These are phyloP conservation scores for Phlogophora meticulosa DNA, from an alignment of 2,888 invertebrate species.

Conservation along the genomic window DNA sequence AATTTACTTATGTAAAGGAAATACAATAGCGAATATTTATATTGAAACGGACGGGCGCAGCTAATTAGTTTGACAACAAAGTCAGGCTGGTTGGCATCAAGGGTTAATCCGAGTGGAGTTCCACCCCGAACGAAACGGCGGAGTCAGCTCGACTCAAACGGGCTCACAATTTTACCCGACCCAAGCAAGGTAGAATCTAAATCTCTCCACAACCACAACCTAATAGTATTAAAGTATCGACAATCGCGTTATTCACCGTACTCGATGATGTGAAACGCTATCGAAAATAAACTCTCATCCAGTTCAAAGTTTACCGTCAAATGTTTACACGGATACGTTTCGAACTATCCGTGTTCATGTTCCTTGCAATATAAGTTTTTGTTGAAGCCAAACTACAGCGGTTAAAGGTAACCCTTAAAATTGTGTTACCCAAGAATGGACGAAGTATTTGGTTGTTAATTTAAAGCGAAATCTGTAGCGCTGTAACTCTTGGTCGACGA, in stretches of 20 bases:
- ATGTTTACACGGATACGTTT: conserved; percentile 41
- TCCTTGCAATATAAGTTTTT: conserved; percentile 24
- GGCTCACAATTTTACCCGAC: conserved; percentile 73
- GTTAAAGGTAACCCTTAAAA: conserved; percentile 17
- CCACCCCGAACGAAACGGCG: conserved; percentile 69
- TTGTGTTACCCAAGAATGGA: conserved; percentile 41
- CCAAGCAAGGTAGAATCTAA: conserved; percentile 72
- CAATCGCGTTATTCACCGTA: conserved; percentile 69
- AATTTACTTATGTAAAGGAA: conserved; percentile 41
- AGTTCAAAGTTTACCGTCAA: conserved; percentile 46
- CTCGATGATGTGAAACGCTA: conserved; percentile 54
- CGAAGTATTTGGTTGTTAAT: conserved; percentile 69
- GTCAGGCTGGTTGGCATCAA: conserved; percentile 68
- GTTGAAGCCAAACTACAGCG: conserved; percentile 12
- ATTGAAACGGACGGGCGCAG: conserved; percentile 43
- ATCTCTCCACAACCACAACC: conserved; percentile 72
- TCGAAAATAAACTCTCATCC: conserved; percentile 44
- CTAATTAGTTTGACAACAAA: conserved; percentile 73
- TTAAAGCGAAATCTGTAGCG: conserved; percentile 74
- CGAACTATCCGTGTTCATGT: conserved; percentile 19
- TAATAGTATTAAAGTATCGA: conserved; percentile 74
- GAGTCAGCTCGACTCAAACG: conserved; percentile 59
- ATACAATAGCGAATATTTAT: conserved; percentile 55
- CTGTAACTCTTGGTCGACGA: conserved; percentile 73
- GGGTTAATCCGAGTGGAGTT: conserved; percentile 74